These are phyloP conservation scores for Thunnus albacares DNA, from an alignment of 2,797 vertebrate species.

Conservation along the genomic window DNA sequence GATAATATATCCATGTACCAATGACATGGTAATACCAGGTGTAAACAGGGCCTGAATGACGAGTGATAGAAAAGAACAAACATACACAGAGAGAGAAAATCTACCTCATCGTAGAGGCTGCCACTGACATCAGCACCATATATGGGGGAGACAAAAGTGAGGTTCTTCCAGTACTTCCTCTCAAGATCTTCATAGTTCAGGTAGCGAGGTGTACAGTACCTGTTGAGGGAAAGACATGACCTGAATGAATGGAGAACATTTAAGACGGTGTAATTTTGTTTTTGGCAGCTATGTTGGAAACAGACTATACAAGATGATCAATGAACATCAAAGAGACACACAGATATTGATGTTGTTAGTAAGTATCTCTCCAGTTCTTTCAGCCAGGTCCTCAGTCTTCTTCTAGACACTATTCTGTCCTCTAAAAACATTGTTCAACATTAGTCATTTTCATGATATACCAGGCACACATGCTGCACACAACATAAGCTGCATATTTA, in stretches of 20 bases:
- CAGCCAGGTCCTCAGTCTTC: background rate
- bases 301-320: background rate
- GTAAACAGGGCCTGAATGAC: background rate
- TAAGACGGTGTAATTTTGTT: background rate
- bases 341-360: background rate
- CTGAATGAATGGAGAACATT: background rate
- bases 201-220: constrained; percentile 96
- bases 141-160: constrained; percentile 97
- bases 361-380: background rate
- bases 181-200: constrained; percentile 97
- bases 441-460: background rate
- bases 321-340: background rate
- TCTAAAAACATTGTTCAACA: background rate
- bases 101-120: constrained; percentile 96
- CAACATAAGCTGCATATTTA: background rate
- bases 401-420: background rate
- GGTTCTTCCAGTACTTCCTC: constrained; percentile 98
- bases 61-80: background rate
- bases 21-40: background rate
- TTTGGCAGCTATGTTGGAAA: background rate
- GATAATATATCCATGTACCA: too few relatives aligned
- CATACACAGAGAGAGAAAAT: background rate
- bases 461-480: background rate
- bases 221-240: constrained; percentile 63
- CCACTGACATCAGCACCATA: constrained; percentile 98